A percentile compares a stretch with the other conserved stretches of the same genome.
Conservation (phyloP, 2,888 invertebrate genomes). For the Eumacrocentrus americanus region DNA sequence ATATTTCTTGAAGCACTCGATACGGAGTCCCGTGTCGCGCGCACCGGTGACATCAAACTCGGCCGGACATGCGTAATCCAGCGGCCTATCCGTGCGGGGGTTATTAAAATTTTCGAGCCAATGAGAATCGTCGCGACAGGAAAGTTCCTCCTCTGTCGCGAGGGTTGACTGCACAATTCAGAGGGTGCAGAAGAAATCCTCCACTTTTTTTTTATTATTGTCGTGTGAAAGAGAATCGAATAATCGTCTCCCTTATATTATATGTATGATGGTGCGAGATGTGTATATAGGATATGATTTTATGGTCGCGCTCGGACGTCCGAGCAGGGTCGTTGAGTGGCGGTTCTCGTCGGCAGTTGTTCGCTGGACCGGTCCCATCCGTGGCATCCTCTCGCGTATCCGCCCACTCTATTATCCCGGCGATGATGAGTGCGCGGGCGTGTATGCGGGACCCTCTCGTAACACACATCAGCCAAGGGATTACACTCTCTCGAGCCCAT, state of each 20-base stretch:
- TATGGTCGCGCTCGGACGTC: slow-evolving; percentile 46
- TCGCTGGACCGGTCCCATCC: slow-evolving; percentile 40
- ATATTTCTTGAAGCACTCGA: slow-evolving; percentile 6
- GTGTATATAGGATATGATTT: slow-evolving; percentile 27
- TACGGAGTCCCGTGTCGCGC: slow-evolving; percentile 35
- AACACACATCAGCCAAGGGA: slow-evolving; percentile 52
- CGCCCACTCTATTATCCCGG: slow-evolving; percentile 61
- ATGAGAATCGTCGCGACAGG: slow-evolving; percentile 45
- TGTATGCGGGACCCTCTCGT: slow-evolving; percentile 47
- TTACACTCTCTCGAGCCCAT: slow-evolving; percentile 41
- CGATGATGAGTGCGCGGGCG: slow-evolving; percentile 61
- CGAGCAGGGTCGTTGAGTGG: slow-evolving; percentile 47
- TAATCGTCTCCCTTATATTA: not conserved
- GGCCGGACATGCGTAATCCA: slow-evolving; percentile 58
- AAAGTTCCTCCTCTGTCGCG: slow-evolving; percentile 30
- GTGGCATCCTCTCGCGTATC: slow-evolving; percentile 47
- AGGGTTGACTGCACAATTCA: slow-evolving; percentile 8
- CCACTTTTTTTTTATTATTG: not conserved
- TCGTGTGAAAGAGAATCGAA: slow-evolving; percentile 5
- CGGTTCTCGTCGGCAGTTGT: slow-evolving; percentile 51
- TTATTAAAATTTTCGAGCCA: slow-evolving; percentile 60
- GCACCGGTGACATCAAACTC: slow-evolving; percentile 51
- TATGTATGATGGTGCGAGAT: not conserved
- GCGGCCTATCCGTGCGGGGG: slow-evolving; percentile 55
- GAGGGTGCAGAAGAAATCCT: not conserved